These are phyloP conservation scores for Chymomyza fuscimana DNA, from an alignment of 2,888 invertebrate genomes.

Conservation along the genomic window DNA sequence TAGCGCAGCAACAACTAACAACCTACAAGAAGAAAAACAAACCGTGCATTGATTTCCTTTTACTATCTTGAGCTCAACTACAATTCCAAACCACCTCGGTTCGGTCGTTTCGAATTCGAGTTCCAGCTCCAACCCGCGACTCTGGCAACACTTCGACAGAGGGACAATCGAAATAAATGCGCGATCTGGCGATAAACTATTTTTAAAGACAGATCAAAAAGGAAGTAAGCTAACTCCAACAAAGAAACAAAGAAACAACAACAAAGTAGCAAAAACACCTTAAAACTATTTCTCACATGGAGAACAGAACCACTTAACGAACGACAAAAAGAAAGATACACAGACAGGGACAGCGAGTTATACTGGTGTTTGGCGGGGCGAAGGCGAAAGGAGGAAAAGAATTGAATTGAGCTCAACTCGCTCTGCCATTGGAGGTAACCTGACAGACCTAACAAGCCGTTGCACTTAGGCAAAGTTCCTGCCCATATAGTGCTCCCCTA, in stretches of 20 bases:
- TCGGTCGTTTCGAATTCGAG: background rate
- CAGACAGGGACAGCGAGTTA: constrained; percentile 1
- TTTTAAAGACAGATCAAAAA: constrained; percentile 65
- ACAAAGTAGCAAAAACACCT: constrained; percentile 39
- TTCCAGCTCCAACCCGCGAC: constrained; percentile 4
- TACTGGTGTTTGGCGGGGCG: too few relatives aligned
- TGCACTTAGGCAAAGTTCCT: constrained; percentile 46
- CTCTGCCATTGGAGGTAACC: constrained; percentile 4
- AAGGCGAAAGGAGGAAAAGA: too few relatives aligned
- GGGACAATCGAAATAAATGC: constrained; percentile 73
- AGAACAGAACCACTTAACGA: background rate
- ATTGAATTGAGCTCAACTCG: too few relatives aligned
- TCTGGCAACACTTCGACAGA: constrained; percentile 67
- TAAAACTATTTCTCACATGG: constrained; percentile 70
- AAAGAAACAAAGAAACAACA: background rate
- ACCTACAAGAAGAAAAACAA: constrained; percentile 21
- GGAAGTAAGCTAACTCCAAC: constrained; percentile 13
- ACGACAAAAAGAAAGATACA: constrained; percentile 39
- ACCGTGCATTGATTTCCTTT: constrained; percentile 70
- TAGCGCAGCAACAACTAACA: constrained; percentile 32
- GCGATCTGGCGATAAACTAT: constrained; percentile 74
- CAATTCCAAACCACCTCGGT: background rate
- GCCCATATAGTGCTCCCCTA: constrained; percentile 8
- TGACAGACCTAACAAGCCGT: constrained; percentile 63
- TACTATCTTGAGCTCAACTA: constrained; percentile 56